Percentiles rank a stretch among this genome's conserved stretches.
Evolutionary conservation across 1,140 invertebrate genomes (phyloP).

Genomic region (Caenorhabditis inopinata): DNA sequence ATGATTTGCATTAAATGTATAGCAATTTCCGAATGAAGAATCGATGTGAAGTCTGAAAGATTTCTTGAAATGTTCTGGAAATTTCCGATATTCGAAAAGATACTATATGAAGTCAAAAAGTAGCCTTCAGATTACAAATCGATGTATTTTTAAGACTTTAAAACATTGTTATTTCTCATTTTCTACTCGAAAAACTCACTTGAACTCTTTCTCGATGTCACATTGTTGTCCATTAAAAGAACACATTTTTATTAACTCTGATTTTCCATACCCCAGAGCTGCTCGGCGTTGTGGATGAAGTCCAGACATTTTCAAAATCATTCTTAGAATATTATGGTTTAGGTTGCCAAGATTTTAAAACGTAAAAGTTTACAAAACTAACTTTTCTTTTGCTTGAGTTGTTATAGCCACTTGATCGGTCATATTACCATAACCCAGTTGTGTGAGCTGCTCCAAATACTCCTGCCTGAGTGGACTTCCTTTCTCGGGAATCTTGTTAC

Average conservation of each 20-base stretch:
- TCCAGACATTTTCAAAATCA: constrained; percentile 63
- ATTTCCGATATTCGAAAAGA: no score
- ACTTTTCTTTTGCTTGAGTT: constrained; percentile 50
- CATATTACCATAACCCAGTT: constrained; percentile 49
- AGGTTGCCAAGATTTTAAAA: neutral
- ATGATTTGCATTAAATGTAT: constrained; percentile 56
- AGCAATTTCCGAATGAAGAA: constrained; percentile 62
- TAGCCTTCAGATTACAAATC: constrained; percentile 19
- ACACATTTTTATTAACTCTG: constrained; percentile 65
- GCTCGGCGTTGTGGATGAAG: constrained; percentile 56
- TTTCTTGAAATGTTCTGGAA: neutral
- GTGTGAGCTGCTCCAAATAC: constrained; percentile 47
- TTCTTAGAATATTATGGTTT: constrained; percentile 35
- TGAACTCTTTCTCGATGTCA: constrained; percentile 59
- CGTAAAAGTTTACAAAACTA: neutral
- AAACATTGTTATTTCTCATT: no score
- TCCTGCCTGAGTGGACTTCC: constrained; percentile 55
- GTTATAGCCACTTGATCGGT: constrained; percentile 53
- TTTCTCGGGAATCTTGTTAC: constrained; percentile 61
- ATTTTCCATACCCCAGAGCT: constrained; percentile 63
- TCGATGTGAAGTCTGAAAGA: constrained; percentile 60
- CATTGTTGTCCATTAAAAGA: constrained; percentile 64
- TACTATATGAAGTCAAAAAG: no score
- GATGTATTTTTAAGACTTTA: neutral
- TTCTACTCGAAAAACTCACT: neutral